phyloP scores from a whole-genome alignment of 2,113 vertebrate genomes.

The Oncorhynchus kisutch region DNA sequence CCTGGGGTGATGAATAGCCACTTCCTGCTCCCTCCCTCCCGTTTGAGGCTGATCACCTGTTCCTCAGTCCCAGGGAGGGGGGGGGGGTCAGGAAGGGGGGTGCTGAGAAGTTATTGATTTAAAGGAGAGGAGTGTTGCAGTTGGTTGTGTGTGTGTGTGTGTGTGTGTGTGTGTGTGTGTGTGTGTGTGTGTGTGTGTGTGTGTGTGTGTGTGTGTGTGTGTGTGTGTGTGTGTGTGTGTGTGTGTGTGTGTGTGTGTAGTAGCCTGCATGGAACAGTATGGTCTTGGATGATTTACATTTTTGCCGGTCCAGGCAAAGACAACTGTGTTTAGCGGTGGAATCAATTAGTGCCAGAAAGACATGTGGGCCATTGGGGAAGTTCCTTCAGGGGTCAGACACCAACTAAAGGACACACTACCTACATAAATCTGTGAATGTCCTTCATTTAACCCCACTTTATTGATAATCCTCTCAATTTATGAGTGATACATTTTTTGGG shows the following conservation, averaged over 20 bases:
- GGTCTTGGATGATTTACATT: slow-evolving; percentile 11
- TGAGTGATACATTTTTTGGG: too few species aligned
- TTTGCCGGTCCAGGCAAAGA: slow-evolving; percentile 4
- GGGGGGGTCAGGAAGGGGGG: slow-evolving; percentile 3
- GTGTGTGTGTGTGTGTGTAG: background rate
- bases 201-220: slow-evolving; percentile 10
- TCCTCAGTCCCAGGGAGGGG: slow-evolving; percentile 54
- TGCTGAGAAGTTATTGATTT: slow-evolving; percentile 40
- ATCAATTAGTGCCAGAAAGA: slow-evolving; percentile 22
- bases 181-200: slow-evolving; percentile 13
- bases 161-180: too few species aligned
- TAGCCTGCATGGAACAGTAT: background rate
- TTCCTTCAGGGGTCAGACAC: slow-evolving; percentile 3
- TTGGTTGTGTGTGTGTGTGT: too few species aligned
- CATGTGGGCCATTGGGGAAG: background rate
- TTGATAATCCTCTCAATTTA: too few species aligned
- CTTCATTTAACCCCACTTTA: background rate
- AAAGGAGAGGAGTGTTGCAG: background rate
- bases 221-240: slow-evolving; percentile 6
- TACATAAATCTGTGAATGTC: background rate
- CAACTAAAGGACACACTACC: background rate
- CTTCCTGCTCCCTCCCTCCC: background rate
- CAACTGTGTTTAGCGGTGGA: slow-evolving; percentile 17
- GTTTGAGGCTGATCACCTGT: slow-evolving; percentile 63
- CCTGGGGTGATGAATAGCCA: slow-evolving; percentile 48